Base-by-base conservation (phyloP, 1,140 invertebrate genomes). In the Hycleus phaleratus region DNA sequence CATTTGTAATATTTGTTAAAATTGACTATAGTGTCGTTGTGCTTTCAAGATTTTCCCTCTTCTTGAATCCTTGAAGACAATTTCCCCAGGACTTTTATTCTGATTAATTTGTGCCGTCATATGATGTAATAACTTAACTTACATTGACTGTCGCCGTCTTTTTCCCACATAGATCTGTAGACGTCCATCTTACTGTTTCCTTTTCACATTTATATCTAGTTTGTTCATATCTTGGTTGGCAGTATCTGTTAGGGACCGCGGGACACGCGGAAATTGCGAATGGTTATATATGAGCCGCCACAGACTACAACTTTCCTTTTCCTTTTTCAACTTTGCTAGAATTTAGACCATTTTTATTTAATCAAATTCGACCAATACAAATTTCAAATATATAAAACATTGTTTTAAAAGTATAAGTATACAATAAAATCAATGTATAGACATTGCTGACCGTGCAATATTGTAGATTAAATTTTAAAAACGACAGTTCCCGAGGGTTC, bases 51-150 rank as follows among this genome's bases (percentile, higher is more conserved):
- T 32, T 32, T 32, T 32, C 32, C 7, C 32, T 7, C 3, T 18
- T 18, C 18, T 18, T 18, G 18, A 18, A 18, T 18, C 18, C 32
- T 32, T 7, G 32, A 32, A 45, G 49, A 38, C 56, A 58, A 51
- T 54, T 51, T 59, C 57, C 57, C 57, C 49, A 26, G 47, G 42
- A 54, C 50, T 39, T 46, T 58, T 59, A 54, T 59, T 59, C 57
- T 59, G 57, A 59, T 59, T 59, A 59, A 59, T 59, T 59, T 59
- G 57, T 42, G 24, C 49, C 57, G 57, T 59, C 57, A 59, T 59
- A 38, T 59, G 49, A 53, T 54, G 57, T 59, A 59, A 59, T 59
- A 59, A 59, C 57, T 59, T 59, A 48, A 54, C 49, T 54, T 51
- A 48, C 57, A 51, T 59, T 47, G 56, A 52, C 56, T 47, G 44